A percentile compares a stretch with the other conserved stretches of the same genome.
These are phyloP conservation scores for Drosophila colorata DNA, from an alignment of 2,888 invertebrate species.

Conservation along the genomic window DNA sequence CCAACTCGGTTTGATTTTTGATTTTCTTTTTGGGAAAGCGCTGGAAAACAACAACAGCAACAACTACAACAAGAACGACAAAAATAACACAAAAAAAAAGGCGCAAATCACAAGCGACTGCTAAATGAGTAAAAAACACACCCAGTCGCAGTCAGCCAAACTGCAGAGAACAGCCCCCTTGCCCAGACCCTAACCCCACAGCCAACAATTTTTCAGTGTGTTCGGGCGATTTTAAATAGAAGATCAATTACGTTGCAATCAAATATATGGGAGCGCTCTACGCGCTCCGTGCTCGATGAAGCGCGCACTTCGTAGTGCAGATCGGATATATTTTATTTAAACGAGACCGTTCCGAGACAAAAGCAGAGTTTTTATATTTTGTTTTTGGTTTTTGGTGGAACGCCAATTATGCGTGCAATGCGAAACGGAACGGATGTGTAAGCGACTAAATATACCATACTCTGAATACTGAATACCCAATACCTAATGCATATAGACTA, in stretches of 20 bases:
- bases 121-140: conserved; percentile 63
- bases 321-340: conserved; percentile 30
- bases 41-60: conserved; percentile 29
- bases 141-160: conserved; percentile 51
- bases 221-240: conserved; percentile 67
- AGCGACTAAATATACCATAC: conserved; percentile 67
- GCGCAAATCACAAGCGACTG: conserved; percentile 67
- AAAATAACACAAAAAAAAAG: conserved; percentile 53
- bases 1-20: conserved; percentile 41
- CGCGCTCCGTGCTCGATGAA: conserved; percentile 66
- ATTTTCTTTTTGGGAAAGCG: conserved; percentile 53
- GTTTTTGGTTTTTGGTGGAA: conserved; percentile 51
- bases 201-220: conserved; percentile 23
- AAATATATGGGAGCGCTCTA: conserved; percentile 61
- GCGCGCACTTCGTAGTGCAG: conserved; percentile 46
- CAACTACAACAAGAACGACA: background rate
- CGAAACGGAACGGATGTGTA: conserved; percentile 75
- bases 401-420: conserved; percentile 80
- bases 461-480: conserved; percentile 12
- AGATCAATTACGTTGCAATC: conserved; percentile 76
- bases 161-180: conserved; percentile 3
- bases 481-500: background rate
- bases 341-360: conserved; percentile 38
- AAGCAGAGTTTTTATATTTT: conserved; percentile 39
- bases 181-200: background rate